Evolutionary conservation across 2,888 invertebrate genomes (phyloP), one percentile per base, ranked within the genome.

Genomic region (Pristionchus maxplancki): DNA sequence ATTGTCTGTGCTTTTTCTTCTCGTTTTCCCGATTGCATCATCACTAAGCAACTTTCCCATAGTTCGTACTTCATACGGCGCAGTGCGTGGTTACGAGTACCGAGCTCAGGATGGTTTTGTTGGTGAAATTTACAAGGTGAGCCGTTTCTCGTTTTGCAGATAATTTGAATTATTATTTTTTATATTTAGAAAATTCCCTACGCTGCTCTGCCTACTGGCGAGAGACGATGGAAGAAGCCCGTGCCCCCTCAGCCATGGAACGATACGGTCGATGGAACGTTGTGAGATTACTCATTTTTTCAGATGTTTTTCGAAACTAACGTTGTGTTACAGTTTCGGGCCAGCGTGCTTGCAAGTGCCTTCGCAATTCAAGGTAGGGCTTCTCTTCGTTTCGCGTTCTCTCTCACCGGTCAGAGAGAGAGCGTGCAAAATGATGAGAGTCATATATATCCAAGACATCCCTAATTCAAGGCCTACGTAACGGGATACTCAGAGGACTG

Each of bases 401-500:
- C n/a, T n/a, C n/a, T n/a, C n/a, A n/a, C n/a, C n/a, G n/a, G n/a
- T n/a, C n/a, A n/a, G n/a, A n/a, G n/a, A n/a, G n/a, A n/a, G n/a
- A n/a, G n/a, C n/a, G n/a, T n/a, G n/a, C n/a, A n/a, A n/a, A n/a
- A n/a, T n/a, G n/a, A n/a, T n/a, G n/a, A n/a, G n/a, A n/a, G n/a
- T n/a, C n/a, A n/a, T n/a, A n/a, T n/a, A n/a, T n/a, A n/a, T n/a
- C n/a, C n/a, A n/a, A n/a, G n/a, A n/a, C n/a, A n/a, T n/a, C n/a
- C n/a, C n/a, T n/a, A n/a, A n/a, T n/a, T n/a, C n/a, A n/a, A n/a
- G n/a, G n/a, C n/a, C n/a, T 31, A 64, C 13, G 31, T 44, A 0
- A 67, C 67, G 8, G 86, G 86, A 28, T 44, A 1, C 20, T 44
- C 50, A 6, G 86, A 86, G 34, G 86, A 86, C 48, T 86, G 86